A percentile compares a stretch with the other conserved stretches of the same genome.
phyloP scores from a whole-genome alignment of 2,113 vertebrate genomes.

The Cavia aperea region DNA sequence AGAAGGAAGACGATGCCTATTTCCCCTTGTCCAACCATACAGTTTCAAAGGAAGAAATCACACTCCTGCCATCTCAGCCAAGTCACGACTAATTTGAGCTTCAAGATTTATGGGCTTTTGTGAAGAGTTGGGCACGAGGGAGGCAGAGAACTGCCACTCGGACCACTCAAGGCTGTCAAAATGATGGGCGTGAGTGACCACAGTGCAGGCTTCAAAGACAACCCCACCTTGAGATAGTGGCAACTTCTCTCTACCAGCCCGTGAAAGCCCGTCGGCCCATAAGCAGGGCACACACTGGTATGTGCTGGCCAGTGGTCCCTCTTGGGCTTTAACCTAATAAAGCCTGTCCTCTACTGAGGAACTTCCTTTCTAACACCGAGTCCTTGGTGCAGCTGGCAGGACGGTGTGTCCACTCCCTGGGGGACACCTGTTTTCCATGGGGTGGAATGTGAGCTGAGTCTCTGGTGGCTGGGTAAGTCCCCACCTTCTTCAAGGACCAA shows the following conservation, averaged over 20 bases:
- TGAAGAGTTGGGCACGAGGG: not conserved
- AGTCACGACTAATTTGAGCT: not conserved
- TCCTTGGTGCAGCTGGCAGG: not conserved
- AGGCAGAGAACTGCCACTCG: not conserved
- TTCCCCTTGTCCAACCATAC: not conserved
- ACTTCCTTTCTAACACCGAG: not conserved
- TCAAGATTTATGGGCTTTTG: not conserved
- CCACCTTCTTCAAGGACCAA: not conserved
- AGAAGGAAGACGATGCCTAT: not conserved
- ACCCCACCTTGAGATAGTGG: not conserved
- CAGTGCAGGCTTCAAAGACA: not conserved
- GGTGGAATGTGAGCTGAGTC: not conserved
- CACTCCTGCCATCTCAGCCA: not conserved
- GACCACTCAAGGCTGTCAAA: not conserved
- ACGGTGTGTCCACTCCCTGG: not conserved
- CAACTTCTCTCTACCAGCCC: not conserved
- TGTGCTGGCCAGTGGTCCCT: not conserved
- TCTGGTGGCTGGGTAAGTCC: not conserved
- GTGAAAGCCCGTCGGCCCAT: not conserved
- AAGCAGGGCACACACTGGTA: not conserved
- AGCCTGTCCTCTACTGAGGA: not conserved
- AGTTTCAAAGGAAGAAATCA: not conserved
- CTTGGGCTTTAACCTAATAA: not conserved
- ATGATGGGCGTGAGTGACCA: not conserved
- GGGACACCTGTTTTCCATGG: not conserved